A percentile compares a stretch with the other conserved stretches of the same genome.
Conservation (phyloP, 2,888 invertebrate genomes). For the Amorpha juglandis region DNA sequence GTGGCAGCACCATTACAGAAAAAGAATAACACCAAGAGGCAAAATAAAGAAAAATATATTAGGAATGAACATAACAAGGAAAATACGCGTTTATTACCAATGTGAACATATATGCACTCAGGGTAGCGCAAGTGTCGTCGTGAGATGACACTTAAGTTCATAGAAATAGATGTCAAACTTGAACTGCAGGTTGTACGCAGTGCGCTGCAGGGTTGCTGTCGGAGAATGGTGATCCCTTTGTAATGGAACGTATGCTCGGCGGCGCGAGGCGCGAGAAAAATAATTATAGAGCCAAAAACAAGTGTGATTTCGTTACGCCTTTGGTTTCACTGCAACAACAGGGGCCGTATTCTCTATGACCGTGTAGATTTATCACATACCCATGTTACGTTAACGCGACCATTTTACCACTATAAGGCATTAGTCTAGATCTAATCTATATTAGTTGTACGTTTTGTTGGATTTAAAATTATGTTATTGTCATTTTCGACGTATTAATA, state of each 20-base stretch:
- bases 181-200: neutral
- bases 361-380: no score
- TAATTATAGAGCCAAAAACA: conserved; percentile 57
- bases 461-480: no score
- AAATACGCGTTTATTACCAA: conserved; percentile 63
- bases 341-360: neutral
- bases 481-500: no score
- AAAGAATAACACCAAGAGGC: neutral
- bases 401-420: no score
- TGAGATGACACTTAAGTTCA: conserved; percentile 12
- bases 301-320: conserved; percentile 26
- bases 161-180: conserved; percentile 24
- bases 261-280: conserved; percentile 45
- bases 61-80: conserved; percentile 48
- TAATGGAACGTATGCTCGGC: conserved; percentile 57
- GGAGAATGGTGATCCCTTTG: conserved; percentile 59
- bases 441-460: no score
- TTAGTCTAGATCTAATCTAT: no score
- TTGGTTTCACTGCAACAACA: neutral
- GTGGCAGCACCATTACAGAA: no score
- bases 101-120: conserved; percentile 37
- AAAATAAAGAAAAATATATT: conserved; percentile 26
- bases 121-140: neutral
- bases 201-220: conserved; percentile 19
- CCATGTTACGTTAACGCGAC: no score